phyloP scores from a whole-genome alignment of 2,888 invertebrate genomes.

The Nomada ferruginata region DNA sequence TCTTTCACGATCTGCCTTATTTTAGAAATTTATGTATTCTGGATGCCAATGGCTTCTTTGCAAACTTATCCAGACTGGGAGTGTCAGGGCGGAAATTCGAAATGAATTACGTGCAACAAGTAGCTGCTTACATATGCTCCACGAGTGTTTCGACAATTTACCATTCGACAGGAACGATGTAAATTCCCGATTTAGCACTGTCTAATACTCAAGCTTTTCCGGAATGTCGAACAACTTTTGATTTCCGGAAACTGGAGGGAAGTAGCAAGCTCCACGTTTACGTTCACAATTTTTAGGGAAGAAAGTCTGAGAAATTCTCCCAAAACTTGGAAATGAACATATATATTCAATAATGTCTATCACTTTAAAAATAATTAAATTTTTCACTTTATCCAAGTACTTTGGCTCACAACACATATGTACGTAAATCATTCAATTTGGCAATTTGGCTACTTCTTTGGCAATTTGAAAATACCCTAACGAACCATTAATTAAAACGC shows the following conservation, averaged over 20 bases:
- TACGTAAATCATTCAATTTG: too few relatives aligned
- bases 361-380: too few relatives aligned
- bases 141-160: constrained; percentile 36
- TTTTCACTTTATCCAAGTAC: too few relatives aligned
- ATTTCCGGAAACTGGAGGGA: constrained; percentile 20
- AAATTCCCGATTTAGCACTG: constrained; percentile 47
- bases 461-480: too few relatives aligned
- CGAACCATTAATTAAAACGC: too few relatives aligned
- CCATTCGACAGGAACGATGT: constrained; percentile 37
- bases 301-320: background rate
- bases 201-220: constrained; percentile 31
- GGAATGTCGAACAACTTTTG: constrained; percentile 29
- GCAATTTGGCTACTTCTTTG: too few relatives aligned
- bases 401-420: too few relatives aligned
- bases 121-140: constrained; percentile 54
- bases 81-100: constrained; percentile 32
- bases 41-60: background rate
- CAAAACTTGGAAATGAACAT: too few relatives aligned
- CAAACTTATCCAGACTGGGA: background rate
- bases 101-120: constrained; percentile 55
- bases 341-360: too few relatives aligned
- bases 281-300: background rate
- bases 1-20: background rate
- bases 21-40: background rate
- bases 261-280: background rate